Evolutionary conservation across 2,113 vertebrate genomes (phyloP), one percentile per base, ranked within the genome.

Genomic region (Serinus canaria): DNA sequence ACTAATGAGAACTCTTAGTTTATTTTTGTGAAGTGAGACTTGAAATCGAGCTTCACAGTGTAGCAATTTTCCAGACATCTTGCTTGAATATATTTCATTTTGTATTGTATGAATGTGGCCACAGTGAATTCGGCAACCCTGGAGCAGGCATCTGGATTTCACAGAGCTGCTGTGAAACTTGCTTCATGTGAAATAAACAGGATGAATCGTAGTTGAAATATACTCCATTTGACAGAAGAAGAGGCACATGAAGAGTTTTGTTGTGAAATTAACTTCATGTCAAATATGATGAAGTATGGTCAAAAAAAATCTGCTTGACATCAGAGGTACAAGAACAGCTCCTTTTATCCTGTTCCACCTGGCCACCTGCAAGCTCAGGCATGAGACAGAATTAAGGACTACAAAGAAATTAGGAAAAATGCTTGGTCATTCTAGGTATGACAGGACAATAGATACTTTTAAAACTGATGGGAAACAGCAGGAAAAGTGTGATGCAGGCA

Each of bases 1-100:
- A 91, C 68, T 94, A 96, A 97, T 80, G 91, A 96, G 78, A 91
- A 76, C 11, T 43, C 62, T 73, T 63, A 52, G 85, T 80, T 95
- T 91, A 86, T 93, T 94, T 94, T 83, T 63, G 44, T 70, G n/a
- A 85, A 73, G 44, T 10, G 59, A 95, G 70, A 94, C 56, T 86
- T 88, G 87, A 94, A 92, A 87, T 73, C 83, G 56, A 96, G 82
- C 75, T 90, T 87, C 91, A 73, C 50, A 80, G 64, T n/a, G 59
- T 31, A 83, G 83, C 50, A 63, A 95, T 93, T 93, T 92, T 67
- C 70, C 39, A 83, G 72, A 72, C 30, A 86, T 63, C 46, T 80
- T 70, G 27, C 43, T 37, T 39, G 15, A 88, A 72, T 74, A 56
- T 79, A 79, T 93, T 92, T 82, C 22, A 74, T 86, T 59, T 80